These are phyloP conservation scores for Paramacrobiotus metropolitanus DNA, from an alignment of 1,140 invertebrate species.

Conservation along the genomic window DNA sequence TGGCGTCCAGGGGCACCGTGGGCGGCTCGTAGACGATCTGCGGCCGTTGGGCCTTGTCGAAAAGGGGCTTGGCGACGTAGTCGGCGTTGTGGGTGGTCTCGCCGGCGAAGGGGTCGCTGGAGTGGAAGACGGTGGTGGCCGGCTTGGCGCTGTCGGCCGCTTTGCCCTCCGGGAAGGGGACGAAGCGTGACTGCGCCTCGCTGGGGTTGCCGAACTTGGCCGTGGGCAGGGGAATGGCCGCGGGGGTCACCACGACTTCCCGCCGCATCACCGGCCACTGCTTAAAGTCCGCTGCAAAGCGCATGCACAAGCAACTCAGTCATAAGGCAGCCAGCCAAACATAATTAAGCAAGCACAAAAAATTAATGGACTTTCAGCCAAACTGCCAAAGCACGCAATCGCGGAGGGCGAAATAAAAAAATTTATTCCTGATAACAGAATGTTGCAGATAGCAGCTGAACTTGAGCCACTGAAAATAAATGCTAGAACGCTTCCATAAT, in stretches of 20 bases:
- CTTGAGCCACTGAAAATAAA: not conserved
- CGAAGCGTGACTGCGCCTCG: not conserved
- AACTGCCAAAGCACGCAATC: not conserved
- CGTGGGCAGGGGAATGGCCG: not conserved
- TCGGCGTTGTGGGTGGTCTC: not conserved
- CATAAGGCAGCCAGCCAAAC: not conserved
- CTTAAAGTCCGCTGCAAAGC: not conserved
- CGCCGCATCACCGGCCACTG: not conserved
- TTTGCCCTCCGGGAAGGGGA: not conserved
- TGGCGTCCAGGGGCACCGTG: not conserved
- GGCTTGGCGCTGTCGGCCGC: not conserved
- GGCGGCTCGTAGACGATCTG: not conserved
- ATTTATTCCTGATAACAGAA: not conserved
- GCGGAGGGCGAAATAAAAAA: not conserved
- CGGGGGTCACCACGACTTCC: not conserved
- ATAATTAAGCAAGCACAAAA: too few relatives aligned
- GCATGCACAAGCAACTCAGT: not conserved
- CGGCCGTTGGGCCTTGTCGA: not conserved
- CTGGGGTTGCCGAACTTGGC: not conserved
- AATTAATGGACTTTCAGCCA: not conserved
- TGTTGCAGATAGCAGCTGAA: not conserved
- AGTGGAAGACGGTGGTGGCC: not conserved
- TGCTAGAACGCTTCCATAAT: not conserved
- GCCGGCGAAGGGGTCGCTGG: not conserved
- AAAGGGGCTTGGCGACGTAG: not conserved